Conservation (phyloP, 2,113 vertebrate species). For the Rhea pennata region DNA sequence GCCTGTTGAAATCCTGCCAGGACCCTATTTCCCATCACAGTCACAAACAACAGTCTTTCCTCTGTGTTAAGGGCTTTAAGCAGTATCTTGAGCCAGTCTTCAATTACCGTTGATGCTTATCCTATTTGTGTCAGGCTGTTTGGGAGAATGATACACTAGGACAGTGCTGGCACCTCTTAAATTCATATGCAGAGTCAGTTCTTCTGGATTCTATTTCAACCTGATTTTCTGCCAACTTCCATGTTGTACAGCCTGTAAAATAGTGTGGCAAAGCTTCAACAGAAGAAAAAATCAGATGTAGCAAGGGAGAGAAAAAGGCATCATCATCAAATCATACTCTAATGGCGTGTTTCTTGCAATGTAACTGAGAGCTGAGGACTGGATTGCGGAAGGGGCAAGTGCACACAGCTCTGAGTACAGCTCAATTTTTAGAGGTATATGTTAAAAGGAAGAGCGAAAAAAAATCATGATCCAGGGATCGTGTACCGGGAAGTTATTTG, state of each 20-base stretch:
- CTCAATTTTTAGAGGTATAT: background rate
- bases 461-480: background rate
- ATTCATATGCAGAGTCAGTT: background rate
- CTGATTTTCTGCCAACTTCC: background rate
- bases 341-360: background rate
- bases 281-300: background rate
- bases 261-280: background rate
- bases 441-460: background rate
- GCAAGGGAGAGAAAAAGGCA: background rate
- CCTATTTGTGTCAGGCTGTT: background rate
- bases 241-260: background rate
- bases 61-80: background rate
- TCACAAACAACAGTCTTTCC: background rate
- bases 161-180: background rate
- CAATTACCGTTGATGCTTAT: background rate
- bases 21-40: background rate
- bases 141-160: background rate
- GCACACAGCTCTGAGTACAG: background rate
- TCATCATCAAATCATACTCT: background rate
- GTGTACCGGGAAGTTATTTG: background rate
- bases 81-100: background rate
- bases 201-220: slow-evolving; percentile 6
- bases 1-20: slow-evolving; percentile 1
- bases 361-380: background rate
- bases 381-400: background rate